Evolutionary conservation across 1,140 invertebrate species (phyloP).

Genomic region (Pomacea maculata): DNA sequence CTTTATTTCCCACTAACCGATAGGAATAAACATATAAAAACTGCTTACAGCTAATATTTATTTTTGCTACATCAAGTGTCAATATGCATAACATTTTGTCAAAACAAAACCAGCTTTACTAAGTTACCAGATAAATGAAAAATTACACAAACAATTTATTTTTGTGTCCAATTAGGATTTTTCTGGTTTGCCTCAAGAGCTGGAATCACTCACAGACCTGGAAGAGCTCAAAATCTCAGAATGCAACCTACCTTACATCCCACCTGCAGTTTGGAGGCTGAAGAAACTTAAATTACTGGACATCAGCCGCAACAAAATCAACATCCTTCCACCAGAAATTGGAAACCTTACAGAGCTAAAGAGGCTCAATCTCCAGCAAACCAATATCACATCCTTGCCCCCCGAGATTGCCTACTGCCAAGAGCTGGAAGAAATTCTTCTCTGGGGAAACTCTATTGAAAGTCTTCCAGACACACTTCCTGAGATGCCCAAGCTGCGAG

Average conservation of each 20-base stretch:
- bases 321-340: conserved; percentile 60
- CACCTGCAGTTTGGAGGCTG: conserved; percentile 60
- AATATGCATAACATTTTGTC: too few species aligned
- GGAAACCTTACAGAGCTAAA: conserved; percentile 58
- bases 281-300: conserved; percentile 41
- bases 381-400: conserved; percentile 61
- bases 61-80: too few species aligned
- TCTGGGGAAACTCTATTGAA: conserved; percentile 65
- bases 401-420: conserved; percentile 65
- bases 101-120: not conserved
- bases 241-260: conserved; percentile 63
- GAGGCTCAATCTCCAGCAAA: conserved; percentile 61
- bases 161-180: conserved; percentile 46
- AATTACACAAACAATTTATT: not conserved
- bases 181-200: conserved; percentile 57
- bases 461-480: conserved; percentile 62
- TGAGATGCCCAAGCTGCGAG: conserved; percentile 57
- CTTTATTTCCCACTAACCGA: too few species aligned
- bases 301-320: conserved; percentile 45
- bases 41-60: too few species aligned
- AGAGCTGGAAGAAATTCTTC: conserved; percentile 59
- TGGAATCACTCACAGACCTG: conserved; percentile 52
- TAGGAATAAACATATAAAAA: too few species aligned
- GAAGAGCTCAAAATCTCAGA: conserved; percentile 60
- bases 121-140: not conserved